Evolutionary conservation across 2,888 invertebrate genomes (phyloP).

Genomic region (Cephus pygmeus): DNA sequence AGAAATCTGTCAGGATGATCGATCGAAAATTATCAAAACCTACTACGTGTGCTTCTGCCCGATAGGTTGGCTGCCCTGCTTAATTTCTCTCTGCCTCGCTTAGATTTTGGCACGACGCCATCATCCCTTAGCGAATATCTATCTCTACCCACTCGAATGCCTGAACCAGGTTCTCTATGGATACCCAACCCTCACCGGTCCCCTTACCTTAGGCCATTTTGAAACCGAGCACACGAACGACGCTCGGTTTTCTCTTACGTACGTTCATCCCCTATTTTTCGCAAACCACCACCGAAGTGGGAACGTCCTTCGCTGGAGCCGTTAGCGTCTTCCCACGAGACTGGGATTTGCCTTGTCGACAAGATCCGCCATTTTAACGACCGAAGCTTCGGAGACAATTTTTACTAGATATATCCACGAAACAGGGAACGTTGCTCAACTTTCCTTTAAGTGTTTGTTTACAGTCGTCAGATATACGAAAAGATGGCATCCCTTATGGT

Average conservation of each 20-base stretch:
- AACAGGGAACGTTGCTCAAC: background rate
- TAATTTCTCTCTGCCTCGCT: background rate
- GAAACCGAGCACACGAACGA: background rate
- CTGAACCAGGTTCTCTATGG: background rate
- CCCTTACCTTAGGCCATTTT: background rate
- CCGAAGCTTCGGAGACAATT: background rate
- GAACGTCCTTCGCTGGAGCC: background rate
- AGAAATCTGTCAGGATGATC: background rate
- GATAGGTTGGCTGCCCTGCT: background rate
- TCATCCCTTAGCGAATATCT: background rate
- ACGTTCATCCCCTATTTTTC: background rate
- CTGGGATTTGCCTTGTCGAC: background rate
- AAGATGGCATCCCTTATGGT: background rate
- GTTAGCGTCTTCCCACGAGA: background rate
- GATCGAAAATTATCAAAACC: background rate
- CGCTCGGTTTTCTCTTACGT: background rate
- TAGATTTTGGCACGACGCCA: background rate
- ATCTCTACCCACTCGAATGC: background rate
- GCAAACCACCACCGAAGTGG: background rate
- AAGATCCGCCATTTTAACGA: background rate
- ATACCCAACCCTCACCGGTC: background rate
- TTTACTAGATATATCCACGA: background rate
- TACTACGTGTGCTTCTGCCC: background rate
- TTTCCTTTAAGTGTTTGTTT: background rate
- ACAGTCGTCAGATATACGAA: background rate